Base-by-base conservation (phyloP, 92 coral and sea anemone species). In the Epizoanthus scotinus region DNA sequence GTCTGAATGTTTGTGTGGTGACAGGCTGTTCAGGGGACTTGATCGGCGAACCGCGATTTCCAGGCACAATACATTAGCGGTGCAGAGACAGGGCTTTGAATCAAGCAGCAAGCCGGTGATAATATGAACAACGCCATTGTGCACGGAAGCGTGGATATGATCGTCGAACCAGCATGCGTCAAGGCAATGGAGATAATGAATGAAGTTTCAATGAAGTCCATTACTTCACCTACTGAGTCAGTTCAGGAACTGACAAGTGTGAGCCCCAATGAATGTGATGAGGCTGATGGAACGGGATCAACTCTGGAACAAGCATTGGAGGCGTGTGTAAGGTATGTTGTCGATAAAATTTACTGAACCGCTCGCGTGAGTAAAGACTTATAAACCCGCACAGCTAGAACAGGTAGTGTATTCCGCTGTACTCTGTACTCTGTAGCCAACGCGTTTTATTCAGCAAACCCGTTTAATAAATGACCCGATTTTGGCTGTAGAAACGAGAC, bases 151-250 rank as follows among this genome's bases (percentile, higher is more conserved):
- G 81, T 75, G 7, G 81, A 59, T 19, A 44, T 60, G 12, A 40
- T 53, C 10, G 27, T 60, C 54, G 81, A 75, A 56, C 44, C 81
- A 18, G 56, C 63, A 12, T 75, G 81, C 68, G 15, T 36, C 25
- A 57, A 47, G 9, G 67, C 69, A 2, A 40, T 75, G 81, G 81
- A 75, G 17, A 54, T 75, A 36, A 75, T 75, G 8, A 75, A 75
- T 36, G 81, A 75, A 75, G 81, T 75, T 21, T 60, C 81, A 40
- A 60, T 75, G 81, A 75, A 75, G 81, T 75, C 81, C 56, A 73
- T 55, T 56, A 56, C 66, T 50, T 75, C 81, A 5, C 81, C 81
- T 13, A 58, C 40, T 4, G 81, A 59, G 8, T 75, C 81, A 75
- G 54, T 75, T 60, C 81, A 75, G 62, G 81, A 75, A 21, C 50